Percentiles rank a stretch among this genome's conserved stretches.
These are phyloP conservation scores for Mercenaria mercenaria DNA, from an alignment of 1,140 invertebrate species.

Conservation along the genomic window DNA sequence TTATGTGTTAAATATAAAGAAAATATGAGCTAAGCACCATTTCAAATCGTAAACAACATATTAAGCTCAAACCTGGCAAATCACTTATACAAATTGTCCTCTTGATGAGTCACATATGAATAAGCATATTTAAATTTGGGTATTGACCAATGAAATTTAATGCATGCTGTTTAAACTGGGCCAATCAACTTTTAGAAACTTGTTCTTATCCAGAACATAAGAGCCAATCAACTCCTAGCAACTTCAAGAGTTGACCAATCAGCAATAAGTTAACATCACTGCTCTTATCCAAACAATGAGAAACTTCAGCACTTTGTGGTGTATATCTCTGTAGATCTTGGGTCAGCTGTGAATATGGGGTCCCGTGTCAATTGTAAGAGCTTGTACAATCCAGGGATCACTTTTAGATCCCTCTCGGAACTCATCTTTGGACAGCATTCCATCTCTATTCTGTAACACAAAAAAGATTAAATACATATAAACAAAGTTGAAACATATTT, in stretches of 20 bases:
- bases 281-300: not conserved
- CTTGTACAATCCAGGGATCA: constrained; percentile 99
- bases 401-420: constrained; percentile 99
- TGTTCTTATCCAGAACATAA: no score
- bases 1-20: no score
- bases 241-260: not conserved
- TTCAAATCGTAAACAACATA: no score
- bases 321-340: not conserved
- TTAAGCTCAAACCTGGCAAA: no score
- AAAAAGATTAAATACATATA: constrained; percentile 56
- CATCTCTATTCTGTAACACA: constrained; percentile 96
- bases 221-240: not conserved
- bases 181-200: no score
- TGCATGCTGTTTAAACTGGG: no score
- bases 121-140: no score
- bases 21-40: no score
- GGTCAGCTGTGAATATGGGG: constrained; percentile 51
- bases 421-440: constrained; percentile 98
- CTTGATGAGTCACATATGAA: no score
- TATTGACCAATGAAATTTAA: no score
- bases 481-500: no score
- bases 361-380: constrained; percentile 84
- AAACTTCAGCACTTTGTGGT: constrained; percentile 32
- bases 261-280: not conserved
- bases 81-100: no score